A percentile compares a stretch with the other conserved stretches of the same genome.
Evolutionary conservation across 1,140 invertebrate species (phyloP).

Genomic region (Zaprionus ghesquierei): DNA sequence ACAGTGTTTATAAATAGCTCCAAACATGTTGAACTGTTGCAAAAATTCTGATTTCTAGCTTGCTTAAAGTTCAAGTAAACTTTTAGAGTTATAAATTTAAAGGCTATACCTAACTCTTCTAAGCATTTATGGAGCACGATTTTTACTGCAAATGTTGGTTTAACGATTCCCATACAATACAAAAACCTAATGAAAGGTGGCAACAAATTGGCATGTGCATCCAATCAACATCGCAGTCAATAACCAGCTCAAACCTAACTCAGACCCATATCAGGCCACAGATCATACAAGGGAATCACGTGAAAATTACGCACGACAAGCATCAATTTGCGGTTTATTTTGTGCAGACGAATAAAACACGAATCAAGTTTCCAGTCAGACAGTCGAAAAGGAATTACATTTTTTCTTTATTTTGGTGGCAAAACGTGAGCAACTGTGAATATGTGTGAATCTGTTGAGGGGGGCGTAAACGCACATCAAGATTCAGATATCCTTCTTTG

Average conservation of each 20-base stretch:
- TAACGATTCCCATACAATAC: not conserved
- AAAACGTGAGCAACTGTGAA: not conserved
- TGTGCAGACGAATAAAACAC: constrained; percentile 2
- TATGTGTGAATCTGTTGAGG: not conserved
- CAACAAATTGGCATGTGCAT: constrained; percentile 11
- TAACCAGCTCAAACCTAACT: not conserved
- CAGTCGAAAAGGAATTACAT: not conserved
- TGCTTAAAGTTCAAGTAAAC: not conserved
- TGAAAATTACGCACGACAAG: constrained; percentile 16
- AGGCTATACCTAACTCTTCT: not conserved
- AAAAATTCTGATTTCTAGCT: not conserved
- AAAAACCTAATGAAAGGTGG: constrained; percentile 4
- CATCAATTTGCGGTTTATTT: constrained; percentile 12
- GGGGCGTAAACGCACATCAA: not conserved
- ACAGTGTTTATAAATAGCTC: not conserved
- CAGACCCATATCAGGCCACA: not conserved
- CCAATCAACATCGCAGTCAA: constrained; percentile 6
- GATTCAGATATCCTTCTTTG: not conserved
- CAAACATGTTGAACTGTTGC: not conserved
- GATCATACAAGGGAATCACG: not conserved
- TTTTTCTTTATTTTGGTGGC: not conserved
- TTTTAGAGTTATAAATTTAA: not conserved
- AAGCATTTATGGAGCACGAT: not conserved
- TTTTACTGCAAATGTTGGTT: not conserved
- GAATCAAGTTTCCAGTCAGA: not conserved